These are phyloP conservation scores for Leucania comma DNA, from an alignment of 2,888 invertebrate genomes.

Conservation along the genomic window DNA sequence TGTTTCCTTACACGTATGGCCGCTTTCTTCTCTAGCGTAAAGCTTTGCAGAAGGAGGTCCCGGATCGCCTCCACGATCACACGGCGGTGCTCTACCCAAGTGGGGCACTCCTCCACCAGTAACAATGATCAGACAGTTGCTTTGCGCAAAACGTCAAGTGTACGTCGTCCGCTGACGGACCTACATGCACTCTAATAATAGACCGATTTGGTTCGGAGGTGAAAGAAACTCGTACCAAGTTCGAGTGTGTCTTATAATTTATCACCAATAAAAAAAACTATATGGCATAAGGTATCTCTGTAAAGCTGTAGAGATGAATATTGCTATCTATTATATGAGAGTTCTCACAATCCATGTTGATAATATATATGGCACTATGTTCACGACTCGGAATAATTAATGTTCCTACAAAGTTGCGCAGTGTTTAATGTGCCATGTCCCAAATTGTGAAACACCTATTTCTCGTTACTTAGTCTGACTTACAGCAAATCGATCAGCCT, in stretches of 20 bases:
- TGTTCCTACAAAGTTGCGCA: slow-evolving; percentile 5
- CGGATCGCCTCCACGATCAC: too few relatives aligned
- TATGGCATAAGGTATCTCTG: background rate
- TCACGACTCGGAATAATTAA: slow-evolving; percentile 4
- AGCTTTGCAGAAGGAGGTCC: too few relatives aligned
- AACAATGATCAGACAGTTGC: too few relatives aligned
- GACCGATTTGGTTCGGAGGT: too few relatives aligned
- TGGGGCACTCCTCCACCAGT: too few relatives aligned
- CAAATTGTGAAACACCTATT: slow-evolving; percentile 31
- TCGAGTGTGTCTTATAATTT: background rate
- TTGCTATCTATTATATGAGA: slow-evolving; percentile 6
- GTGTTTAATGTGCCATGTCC: slow-evolving; percentile 7
- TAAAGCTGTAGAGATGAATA: slow-evolving; percentile 2
- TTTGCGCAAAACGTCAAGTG: too few relatives aligned
- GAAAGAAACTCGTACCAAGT: too few relatives aligned
- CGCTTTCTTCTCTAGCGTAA: too few relatives aligned
- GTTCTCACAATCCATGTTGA: slow-evolving; percentile 10
- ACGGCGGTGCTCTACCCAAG: too few relatives aligned
- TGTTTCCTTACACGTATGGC: too few relatives aligned
- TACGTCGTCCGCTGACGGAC: too few relatives aligned
- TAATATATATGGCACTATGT: slow-evolving; percentile 13
- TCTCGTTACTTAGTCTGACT: background rate
- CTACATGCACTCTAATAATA: too few relatives aligned
- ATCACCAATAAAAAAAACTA: background rate
- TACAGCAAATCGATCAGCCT: background rate